Evolutionary conservation across 2,888 invertebrate species (phyloP), one percentile per base, ranked within the genome.

Genomic region (Mythimna ferrago): DNA sequence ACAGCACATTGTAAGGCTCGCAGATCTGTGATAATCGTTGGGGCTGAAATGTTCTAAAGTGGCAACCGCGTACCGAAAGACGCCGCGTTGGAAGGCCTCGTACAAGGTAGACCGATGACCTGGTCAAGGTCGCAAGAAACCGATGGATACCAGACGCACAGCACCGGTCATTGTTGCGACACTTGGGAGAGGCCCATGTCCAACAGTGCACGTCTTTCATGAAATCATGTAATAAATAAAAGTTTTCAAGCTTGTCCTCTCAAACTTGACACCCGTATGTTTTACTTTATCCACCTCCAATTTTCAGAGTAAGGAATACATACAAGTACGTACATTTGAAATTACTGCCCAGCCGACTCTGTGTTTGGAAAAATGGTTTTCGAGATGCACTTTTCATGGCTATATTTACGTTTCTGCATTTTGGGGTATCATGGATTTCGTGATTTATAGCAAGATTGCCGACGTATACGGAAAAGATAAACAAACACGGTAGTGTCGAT

Each of bases 241-340:
- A 6, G 14, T 1, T 53, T 53, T 53, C n/a, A 32, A 65, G 14
- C 41, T 61, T 21, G 3, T 1, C 7, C 10, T 14, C 16, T 21
- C 67, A 66, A 54, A 66, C 1, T 69, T 54, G 1, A 3, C 6
- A 0, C 5, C 77, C 76, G 67, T 88, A 72, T 88, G 67, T 86
- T 88, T 86, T 6, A 76, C 57, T 35, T 51, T 51, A 81, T 80
- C 79, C 82, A 78, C 80, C 85, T 85, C 70, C 86, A 85, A 87
- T 88, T 86, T 88, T 83, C 77, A 77, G 66, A 79, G 83, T 80
- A 87, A 86, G 80, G 80, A 83, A 73, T 75, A 84, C 79, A 79
- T 87, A 53, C 51, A 2, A 11, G 19, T 51, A 82, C 69, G 74
- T 72, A 79, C 82, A 72, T 82, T 83, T 77, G 66, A 74, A 86